Base-by-base conservation (phyloP, 2,797 vertebrate species). In the Pachyuromys duprasi region DNA sequence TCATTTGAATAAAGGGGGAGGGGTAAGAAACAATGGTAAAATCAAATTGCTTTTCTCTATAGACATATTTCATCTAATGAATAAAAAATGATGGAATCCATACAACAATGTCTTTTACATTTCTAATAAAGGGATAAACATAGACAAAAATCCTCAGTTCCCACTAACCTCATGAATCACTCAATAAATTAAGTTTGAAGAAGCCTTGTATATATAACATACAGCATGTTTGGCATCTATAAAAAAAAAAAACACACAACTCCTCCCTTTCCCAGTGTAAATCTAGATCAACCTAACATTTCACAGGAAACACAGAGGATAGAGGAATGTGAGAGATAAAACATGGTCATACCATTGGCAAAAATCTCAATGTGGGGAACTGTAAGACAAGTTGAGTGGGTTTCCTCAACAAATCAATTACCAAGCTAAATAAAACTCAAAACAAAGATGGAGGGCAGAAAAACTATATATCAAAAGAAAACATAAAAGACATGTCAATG, bases 71-170 rank as follows among this genome's bases (percentile, higher is more conserved):
- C 28, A 17, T 45, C 28, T 87, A 81, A 81, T 28, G 26, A 94
- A 84, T 39, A 83, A 89, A 45, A 95, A 90, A 65, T 75, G 42
- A 65, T 20, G 36, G 5, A 36, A 86, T 91, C 18, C 31, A n/a
- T 69, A 69, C 28, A 72, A 62, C 39, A 83, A 45, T 88, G 81
- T 88, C 89, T 84, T 84, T 62, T 2, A 84, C 79, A 75, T 45
- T 91, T 93, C 69, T 92, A 88, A 88, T 57, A 57, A 97, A 95
- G 83, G 86, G 80, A 83, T 76, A 17, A 92, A 67, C 80, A 65
- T 76, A 81, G 33, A 55, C 45, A 95, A 87, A 91, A 39, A 81
- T 42, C 60, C 60, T 62, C 14, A 79, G 49, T 86, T n/a, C 5
- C 55, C 28, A 79, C 14, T 87, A 90, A 92, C 6, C 39, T 45